A percentile compares a stretch with the other conserved stretches of the same genome.
These are phyloP conservation scores for Drosophila macrospina DNA, from an alignment of 2,888 invertebrate species.

Conservation along the genomic window DNA sequence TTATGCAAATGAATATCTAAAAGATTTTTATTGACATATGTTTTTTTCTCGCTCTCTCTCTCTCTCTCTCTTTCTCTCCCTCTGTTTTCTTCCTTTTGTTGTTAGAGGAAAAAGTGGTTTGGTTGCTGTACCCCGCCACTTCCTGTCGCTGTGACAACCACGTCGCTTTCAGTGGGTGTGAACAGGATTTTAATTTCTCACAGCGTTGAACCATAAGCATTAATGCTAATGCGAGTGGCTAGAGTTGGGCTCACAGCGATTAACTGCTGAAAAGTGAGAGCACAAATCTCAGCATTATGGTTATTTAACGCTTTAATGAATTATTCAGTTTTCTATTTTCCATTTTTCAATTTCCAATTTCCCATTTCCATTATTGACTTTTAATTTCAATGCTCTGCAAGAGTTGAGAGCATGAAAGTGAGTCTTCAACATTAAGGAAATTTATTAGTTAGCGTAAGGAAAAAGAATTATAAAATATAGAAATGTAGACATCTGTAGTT, in stretches of 20 bases:
- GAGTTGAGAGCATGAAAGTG: constrained; percentile 11
- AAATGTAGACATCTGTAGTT: too few species aligned
- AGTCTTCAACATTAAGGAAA: too few species aligned
- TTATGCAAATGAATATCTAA: constrained; percentile 77
- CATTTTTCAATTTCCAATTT: constrained; percentile 18
- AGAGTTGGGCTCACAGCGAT: constrained; percentile 29
- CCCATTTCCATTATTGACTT: too few species aligned
- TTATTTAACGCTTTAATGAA: constrained; percentile 56
- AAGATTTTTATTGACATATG: constrained; percentile 81
- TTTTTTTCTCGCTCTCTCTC: constrained; percentile 2
- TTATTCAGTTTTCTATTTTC: constrained; percentile 52
- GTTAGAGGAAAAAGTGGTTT: constrained; percentile 30
- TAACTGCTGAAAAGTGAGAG: constrained; percentile 69
- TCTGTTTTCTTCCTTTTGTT: not conserved
- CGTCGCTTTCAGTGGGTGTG: constrained; percentile 70
- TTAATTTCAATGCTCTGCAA: constrained; percentile 1
- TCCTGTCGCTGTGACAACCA: constrained; percentile 52
- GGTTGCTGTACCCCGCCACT: constrained; percentile 43
- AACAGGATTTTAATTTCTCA: constrained; percentile 70
- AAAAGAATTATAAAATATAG: too few species aligned
- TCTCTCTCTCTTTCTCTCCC: too few species aligned
- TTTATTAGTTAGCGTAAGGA: too few species aligned
- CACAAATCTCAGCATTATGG: constrained; percentile 68
- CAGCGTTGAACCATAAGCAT: constrained; percentile 29
- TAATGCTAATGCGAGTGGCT: constrained; percentile 52